Evolutionary conservation across 1,140 invertebrate species (phyloP).

Genomic region (Apis dorsata): DNA sequence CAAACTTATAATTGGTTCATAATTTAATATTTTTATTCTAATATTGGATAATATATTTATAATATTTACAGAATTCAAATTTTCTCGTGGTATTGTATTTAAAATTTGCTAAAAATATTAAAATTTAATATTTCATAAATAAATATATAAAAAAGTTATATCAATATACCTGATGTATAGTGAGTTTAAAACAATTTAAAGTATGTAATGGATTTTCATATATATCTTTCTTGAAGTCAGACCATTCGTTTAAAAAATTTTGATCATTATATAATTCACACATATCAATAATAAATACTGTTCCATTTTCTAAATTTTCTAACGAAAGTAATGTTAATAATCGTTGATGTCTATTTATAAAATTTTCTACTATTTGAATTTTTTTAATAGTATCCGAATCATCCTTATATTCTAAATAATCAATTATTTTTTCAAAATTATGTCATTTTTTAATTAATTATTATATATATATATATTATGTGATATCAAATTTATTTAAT

Average conservation of each 20-base stretch:
- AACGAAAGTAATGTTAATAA: conserved; percentile 79
- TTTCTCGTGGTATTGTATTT: conserved; percentile 77
- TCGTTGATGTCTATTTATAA: conserved; percentile 79
- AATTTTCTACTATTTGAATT: conserved; percentile 81
- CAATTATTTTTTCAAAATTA: conserved; percentile 45
- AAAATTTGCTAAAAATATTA: conserved; percentile 75
- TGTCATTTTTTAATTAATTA: neutral
- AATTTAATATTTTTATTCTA: conserved; percentile 86
- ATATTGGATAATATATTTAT: conserved; percentile 79
- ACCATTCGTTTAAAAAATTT: conserved; percentile 82
- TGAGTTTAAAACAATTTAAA: conserved; percentile 85
- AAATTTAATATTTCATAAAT: conserved; percentile 30
- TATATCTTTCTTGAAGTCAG: conserved; percentile 84
- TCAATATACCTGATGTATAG: conserved; percentile 85
- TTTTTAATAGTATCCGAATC: conserved; percentile 77
- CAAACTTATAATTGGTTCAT: conserved; percentile 84
- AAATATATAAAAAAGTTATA: conserved; percentile 42
- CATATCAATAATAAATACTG: conserved; percentile 84
- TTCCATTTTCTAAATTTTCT: conserved; percentile 83
- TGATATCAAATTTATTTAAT: neutral
- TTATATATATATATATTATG: neutral
- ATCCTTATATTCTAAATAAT: conserved; percentile 80
- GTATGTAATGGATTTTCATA: conserved; percentile 83
- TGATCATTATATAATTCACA: conserved; percentile 82
- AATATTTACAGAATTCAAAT: conserved; percentile 62